These are phyloP conservation scores for Callyntrura sp. DNA, from an alignment of 2,888 invertebrate genomes.

Conservation along the genomic window DNA sequence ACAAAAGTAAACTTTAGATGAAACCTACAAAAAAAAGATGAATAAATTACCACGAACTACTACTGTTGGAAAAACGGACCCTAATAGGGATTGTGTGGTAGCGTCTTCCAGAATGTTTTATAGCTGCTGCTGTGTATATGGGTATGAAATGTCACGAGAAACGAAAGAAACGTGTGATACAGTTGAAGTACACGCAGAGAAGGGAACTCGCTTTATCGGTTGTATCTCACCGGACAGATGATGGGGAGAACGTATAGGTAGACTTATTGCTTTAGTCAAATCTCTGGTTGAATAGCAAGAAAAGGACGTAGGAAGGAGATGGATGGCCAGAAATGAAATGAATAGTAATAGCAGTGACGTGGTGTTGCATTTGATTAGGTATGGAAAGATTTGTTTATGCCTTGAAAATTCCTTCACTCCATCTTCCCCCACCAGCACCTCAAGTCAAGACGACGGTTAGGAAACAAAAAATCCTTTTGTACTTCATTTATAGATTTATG, in stretches of 20 bases:
- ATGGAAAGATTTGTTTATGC: constrained; percentile 67
- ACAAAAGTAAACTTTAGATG: no score
- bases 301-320: constrained; percentile 32
- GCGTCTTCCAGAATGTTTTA: no score
- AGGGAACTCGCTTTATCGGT: constrained; percentile 4
- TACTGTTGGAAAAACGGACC: no score
- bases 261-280: constrained; percentile 40
- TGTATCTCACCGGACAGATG: background rate
- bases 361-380: constrained; percentile 74
- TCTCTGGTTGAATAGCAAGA: constrained; percentile 6
- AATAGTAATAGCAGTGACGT: constrained; percentile 72
- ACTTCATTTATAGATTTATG: constrained; percentile 35
- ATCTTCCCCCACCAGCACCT: no score
- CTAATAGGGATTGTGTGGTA: no score
- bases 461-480: constrained; percentile 37
- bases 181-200: constrained; percentile 60
- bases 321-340: constrained; percentile 65
- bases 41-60: constrained; percentile 49
- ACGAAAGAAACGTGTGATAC: constrained; percentile 66
- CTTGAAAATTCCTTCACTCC: constrained; percentile 35
- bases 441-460: background rate
- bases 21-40: constrained; percentile 10
- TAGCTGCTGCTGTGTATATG: constrained; percentile 3
- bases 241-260: constrained; percentile 13
- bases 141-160: constrained; percentile 37